These are phyloP conservation scores for Camelus bactrianus DNA, from an alignment of 2,113 vertebrate genomes.

Conservation along the genomic window DNA sequence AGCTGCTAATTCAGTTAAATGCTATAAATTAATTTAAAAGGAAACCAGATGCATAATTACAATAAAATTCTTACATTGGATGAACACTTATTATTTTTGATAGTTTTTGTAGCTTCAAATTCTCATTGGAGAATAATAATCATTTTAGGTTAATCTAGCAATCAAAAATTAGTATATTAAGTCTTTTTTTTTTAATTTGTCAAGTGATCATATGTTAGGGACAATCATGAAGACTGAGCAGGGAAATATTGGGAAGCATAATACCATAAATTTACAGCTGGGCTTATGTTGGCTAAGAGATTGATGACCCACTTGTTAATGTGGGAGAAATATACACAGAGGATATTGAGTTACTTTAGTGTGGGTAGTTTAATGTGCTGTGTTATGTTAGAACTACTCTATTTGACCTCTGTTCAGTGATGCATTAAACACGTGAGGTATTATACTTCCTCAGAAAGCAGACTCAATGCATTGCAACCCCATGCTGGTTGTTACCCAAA, in stretches of 20 bases:
- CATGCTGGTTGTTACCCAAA: constrained; percentile 60
- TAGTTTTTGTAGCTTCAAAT: constrained; percentile 11
- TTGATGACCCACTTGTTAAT: constrained; percentile 50
- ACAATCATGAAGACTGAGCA: background rate
- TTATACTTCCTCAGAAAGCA: constrained; percentile 72
- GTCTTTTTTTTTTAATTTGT: background rate
- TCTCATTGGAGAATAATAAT: constrained; percentile 12
- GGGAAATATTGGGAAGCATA: background rate
- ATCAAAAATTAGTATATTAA: constrained; percentile 52
- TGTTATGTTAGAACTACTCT: constrained; percentile 49
- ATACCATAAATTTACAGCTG: constrained; percentile 35
- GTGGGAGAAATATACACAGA: constrained; percentile 18
- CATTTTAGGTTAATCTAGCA: constrained; percentile 39
- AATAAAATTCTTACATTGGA: background rate
- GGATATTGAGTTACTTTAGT: constrained; percentile 65
- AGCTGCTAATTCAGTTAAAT: background rate
- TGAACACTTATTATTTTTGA: background rate
- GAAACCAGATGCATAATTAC: constrained; percentile 33
- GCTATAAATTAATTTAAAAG: background rate
- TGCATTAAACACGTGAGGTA: constrained; percentile 62
- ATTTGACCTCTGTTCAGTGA: constrained; percentile 67
- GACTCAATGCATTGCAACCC: constrained; percentile 59
- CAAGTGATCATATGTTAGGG: background rate
- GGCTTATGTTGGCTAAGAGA: constrained; percentile 36
- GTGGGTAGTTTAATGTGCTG: constrained; percentile 37